Evolutionary conservation across 2,113 vertebrate genomes (phyloP).

Genomic region (Sander lucioperca): DNA sequence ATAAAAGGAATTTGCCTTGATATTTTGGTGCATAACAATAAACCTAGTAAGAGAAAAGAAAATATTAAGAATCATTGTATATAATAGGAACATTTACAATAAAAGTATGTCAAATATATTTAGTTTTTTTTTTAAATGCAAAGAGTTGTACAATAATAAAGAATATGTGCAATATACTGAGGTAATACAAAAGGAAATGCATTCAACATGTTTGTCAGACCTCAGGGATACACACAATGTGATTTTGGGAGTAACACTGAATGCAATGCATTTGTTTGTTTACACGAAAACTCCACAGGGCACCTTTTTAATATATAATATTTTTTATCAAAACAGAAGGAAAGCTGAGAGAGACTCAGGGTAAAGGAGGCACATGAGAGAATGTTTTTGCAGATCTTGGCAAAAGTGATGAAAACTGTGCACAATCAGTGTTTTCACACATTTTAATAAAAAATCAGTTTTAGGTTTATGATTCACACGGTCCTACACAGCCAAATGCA

Average conservation of each 20-base stretch:
- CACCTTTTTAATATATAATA: not conserved
- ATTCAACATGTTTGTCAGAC: not conserved
- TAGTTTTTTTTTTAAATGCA: too few relatives aligned
- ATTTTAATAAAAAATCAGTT: not conserved
- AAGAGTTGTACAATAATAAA: not conserved
- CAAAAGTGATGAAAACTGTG: not conserved
- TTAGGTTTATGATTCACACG: not conserved
- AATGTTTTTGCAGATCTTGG: not conserved
- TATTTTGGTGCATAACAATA: not conserved
- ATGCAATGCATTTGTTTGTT: not conserved
- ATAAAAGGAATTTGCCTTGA: not conserved
- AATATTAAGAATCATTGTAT: too few relatives aligned
- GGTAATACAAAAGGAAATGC: not conserved
- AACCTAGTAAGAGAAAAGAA: not conserved
- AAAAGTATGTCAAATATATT: too few relatives aligned
- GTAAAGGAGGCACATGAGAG: not conserved
- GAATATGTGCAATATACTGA: not conserved
- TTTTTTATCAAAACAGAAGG: not conserved
- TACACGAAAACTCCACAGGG: conserved; percentile 1
- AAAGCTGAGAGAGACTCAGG: not conserved
- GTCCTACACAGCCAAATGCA: not conserved
- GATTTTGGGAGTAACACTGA: not conserved
- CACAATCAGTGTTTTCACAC: conserved; percentile 17
- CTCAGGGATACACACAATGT: not conserved
- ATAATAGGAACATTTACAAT: too few relatives aligned